phyloP scores from a whole-genome alignment of 2,888 invertebrate species.

The Pogonocherus hispidulus region DNA sequence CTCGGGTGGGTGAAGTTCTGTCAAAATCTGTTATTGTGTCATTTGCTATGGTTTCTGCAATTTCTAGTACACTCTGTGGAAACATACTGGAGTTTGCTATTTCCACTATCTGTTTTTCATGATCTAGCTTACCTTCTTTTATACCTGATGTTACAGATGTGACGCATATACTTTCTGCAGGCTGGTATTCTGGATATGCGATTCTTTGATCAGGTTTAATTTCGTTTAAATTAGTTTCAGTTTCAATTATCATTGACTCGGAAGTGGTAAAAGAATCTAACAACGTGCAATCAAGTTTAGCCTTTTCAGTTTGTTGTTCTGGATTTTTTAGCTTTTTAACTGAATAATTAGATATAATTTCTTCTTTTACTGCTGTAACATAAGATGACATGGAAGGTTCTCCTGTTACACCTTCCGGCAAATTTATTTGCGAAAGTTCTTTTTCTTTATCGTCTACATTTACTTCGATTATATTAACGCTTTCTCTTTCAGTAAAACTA shows the following conservation, averaged over 20 bases:
- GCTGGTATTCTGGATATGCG: conserved; percentile 70
- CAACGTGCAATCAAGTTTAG: conserved; percentile 61
- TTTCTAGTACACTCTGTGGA: conserved; percentile 70
- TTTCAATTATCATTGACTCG: conserved; percentile 73
- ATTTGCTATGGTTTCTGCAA: conserved; percentile 72
- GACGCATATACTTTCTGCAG: conserved; percentile 73
- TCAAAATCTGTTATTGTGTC: conserved; percentile 71
- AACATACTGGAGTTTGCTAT: conserved; percentile 59
- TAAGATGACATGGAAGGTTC: conserved; percentile 71
- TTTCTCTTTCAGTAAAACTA: conserved; percentile 72
- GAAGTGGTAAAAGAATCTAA: conserved; percentile 73
- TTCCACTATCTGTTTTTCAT: conserved; percentile 52
- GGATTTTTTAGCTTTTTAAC: conserved; percentile 58
- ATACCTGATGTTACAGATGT: conserved; percentile 72
- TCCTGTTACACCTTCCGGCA: conserved; percentile 70
- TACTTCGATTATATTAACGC: conserved; percentile 74
- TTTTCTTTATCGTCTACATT: conserved; percentile 71
- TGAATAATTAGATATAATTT: conserved; percentile 70
- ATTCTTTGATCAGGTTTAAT: conserved; percentile 68
- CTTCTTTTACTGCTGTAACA: conserved; percentile 73
- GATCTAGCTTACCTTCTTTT: conserved; percentile 71
- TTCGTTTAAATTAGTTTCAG: conserved; percentile 70
- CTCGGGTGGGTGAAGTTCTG: conserved; percentile 65
- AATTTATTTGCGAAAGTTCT: conserved; percentile 65
- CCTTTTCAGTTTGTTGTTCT: conserved; percentile 48